Percentiles rank a stretch among this genome's conserved stretches.
Evolutionary conservation across 2,113 vertebrate genomes (phyloP).

Genomic region (Hipposideros armiger): DNA sequence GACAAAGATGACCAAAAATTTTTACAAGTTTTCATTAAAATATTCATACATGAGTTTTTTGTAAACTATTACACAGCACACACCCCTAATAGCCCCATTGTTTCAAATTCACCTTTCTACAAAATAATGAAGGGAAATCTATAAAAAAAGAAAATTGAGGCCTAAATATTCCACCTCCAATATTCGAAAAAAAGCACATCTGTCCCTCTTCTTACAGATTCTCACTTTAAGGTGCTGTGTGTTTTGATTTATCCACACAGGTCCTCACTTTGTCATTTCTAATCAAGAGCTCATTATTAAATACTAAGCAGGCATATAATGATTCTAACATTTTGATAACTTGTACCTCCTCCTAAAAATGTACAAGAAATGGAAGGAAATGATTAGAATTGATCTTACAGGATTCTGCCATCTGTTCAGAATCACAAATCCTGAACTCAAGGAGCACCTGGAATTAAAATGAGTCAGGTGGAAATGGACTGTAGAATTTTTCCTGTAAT

Average conservation of each 20-base stretch:
- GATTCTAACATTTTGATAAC: background rate
- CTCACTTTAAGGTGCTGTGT: background rate
- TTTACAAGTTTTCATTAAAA: background rate
- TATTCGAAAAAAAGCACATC: background rate
- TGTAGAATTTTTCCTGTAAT: background rate
- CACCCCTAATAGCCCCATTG: background rate
- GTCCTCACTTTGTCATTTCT: background rate
- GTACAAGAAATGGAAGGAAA: background rate
- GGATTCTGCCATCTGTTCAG: conserved; percentile 8
- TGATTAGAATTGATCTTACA: background rate
- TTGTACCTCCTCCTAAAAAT: background rate
- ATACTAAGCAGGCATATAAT: background rate
- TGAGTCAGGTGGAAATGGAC: background rate
- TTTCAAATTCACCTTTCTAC: background rate
- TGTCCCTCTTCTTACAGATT: background rate
- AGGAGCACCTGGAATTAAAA: background rate
- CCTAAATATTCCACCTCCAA: background rate
- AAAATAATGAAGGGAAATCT: background rate
- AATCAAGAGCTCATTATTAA: conserved; percentile 42
- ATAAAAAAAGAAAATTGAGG: background rate
- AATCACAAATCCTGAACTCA: conserved; percentile 21
- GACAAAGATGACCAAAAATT: background rate
- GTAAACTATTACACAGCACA: background rate
- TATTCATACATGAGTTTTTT: background rate
- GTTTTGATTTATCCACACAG: background rate